Evolutionary conservation across 1,140 invertebrate species (phyloP), one percentile per base, ranked within the genome.

Genomic region (Penaeus vannamei): DNA sequence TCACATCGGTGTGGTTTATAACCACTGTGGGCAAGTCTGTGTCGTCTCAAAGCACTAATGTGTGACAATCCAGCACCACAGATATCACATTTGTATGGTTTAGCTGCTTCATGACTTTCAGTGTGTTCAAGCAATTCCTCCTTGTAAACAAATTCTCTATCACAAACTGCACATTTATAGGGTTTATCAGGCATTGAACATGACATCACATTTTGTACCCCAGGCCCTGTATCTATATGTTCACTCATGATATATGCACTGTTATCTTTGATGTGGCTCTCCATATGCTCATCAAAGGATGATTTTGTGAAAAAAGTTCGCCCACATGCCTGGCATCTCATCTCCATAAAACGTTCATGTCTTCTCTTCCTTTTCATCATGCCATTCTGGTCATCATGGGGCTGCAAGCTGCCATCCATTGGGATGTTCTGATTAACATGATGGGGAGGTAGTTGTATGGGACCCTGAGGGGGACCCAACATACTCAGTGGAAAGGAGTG

Each of bases 151-250:
- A 91, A 91, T 69, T 90, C 89, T 85, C 89, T 92, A 42, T 93
- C 92, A 83, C 95, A 95, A 4, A 93, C 92, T 22, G 93, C 93
- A 92, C 95, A 95, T 89, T 93, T 94, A 88, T 95, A 95, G 5
- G 94, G 94, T 60, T 93, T 93, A 22, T 93, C 93, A 10, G 94
- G 93, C 22, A 93, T 83, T 23, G 83, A 46, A 81, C 85, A 85
- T 14, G 81, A 88, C 86, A 90, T 87, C 12, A 88, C 72, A 81
- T 90, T 87, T 85, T 86, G 62, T 26, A 90, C 82, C 7, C 59
- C 59, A 59, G 87, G 82, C 14, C 42, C 83, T 42, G 69, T 32
- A 61, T 88, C 90, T 29, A 90, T 66, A 69, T 86, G 89, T 29
- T 86, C 85, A 53, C 59, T 87, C 66, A 86, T 84, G 29, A 90